These are phyloP conservation scores for Calcarius ornatus DNA, from an alignment of 2,113 vertebrate genomes.

Conservation along the genomic window DNA sequence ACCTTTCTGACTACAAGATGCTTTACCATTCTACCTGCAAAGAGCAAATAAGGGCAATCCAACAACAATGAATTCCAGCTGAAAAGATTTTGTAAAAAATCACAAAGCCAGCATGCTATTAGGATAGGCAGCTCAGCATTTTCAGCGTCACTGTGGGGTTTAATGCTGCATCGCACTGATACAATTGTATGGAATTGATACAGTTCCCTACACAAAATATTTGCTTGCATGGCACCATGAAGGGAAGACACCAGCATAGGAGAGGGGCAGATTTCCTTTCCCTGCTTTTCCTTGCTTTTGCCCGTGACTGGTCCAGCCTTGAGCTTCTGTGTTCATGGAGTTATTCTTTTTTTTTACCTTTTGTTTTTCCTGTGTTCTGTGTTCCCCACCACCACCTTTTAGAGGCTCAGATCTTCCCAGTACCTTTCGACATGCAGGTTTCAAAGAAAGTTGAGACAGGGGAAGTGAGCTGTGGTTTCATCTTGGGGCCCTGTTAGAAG, in stretches of 20 bases:
- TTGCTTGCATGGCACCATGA: background rate
- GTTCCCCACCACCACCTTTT: background rate
- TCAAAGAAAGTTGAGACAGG: background rate
- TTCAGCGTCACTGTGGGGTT: background rate
- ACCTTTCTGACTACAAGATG: background rate
- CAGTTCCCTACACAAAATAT: fast-evolving
- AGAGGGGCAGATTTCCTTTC: background rate
- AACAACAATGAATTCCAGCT: background rate
- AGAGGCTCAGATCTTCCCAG: background rate
- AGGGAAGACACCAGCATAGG: background rate
- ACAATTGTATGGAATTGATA: background rate
- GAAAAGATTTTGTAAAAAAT: background rate
- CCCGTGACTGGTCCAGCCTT: background rate
- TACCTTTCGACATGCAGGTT: background rate
- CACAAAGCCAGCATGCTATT: background rate
- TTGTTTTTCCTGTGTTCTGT: background rate
- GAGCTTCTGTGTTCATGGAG: background rate
- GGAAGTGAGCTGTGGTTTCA: background rate
- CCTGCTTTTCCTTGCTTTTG: background rate
- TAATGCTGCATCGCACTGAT: background rate
- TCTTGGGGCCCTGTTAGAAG: background rate
- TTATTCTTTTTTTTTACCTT: background rate
- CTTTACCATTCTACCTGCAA: background rate
- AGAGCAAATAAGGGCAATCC: background rate
- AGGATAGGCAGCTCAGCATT: background rate